Evolutionary conservation across 2,113 vertebrate genomes (phyloP), one percentile per base, ranked within the genome.

Genomic region (Ctenomys sociabilis): DNA sequence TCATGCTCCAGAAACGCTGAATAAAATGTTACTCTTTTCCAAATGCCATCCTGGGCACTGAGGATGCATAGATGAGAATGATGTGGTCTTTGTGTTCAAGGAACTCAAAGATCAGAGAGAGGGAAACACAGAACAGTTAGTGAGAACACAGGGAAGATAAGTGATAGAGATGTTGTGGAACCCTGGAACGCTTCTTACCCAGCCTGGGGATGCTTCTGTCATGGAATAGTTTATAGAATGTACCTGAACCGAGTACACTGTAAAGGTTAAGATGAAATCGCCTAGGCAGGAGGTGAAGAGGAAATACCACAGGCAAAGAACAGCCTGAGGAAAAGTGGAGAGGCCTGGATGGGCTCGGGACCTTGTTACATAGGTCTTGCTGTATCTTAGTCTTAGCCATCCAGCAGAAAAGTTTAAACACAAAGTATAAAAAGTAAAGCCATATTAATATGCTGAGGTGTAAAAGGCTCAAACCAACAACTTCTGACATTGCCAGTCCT

Each of bases 221-320:
- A n/a, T 26, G 28, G 35, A 63, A 22, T 54, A 72, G 83, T 4
- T 91, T 93, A 77, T 54, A 32, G 19, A 93, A 43, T 35, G 19
- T 1, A 24, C 28, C 16, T 52, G 4, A 13, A 43, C 32, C 45
- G 85, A 81, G 21, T 64, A 75, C n/a, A 88, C 2, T 35, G 9
- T 43, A 70, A 77, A 92, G 35, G 30, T 19, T 87, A 91, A 91
- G 52, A 24, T 72, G 21, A 57, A 96, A 88, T 77, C 61, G 19
- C 49, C 16, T 37, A n/a, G 24, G 32, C 28, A 49, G n/a, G 89
- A 16, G 37, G 11, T 40, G 19, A 83, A 85, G 40, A 75, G 37
- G n/a, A 94, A 90, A 64, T 24, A 45, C 40, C 1, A 84, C 57
- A 35, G 80, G 13, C 49, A 88, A 86, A 28, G 16, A 90, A 88